phyloP scores from a whole-genome alignment of 2,888 invertebrate genomes.

The Steromphala cineraria region DNA sequence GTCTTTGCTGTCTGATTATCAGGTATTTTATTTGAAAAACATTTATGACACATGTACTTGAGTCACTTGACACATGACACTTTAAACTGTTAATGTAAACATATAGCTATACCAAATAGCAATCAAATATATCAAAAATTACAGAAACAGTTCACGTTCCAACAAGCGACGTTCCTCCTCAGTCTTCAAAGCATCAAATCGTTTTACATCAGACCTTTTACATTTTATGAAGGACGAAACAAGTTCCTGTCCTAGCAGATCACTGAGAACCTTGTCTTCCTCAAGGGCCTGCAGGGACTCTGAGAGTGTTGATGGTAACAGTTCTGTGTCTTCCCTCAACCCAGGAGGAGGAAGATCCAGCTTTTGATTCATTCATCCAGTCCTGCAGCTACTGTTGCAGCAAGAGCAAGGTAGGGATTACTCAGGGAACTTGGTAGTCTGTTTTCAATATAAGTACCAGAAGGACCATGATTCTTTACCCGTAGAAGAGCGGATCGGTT shows the following conservation, averaged over 20 bases:
- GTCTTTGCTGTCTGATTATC: too few relatives aligned
- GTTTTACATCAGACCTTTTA: background rate
- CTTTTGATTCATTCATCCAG: slow-evolving; percentile 33
- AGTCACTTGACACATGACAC: too few relatives aligned
- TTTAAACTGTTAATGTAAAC: too few relatives aligned
- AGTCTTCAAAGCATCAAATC: too few relatives aligned
- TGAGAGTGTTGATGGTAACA: slow-evolving; percentile 25
- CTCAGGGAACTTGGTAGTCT: slow-evolving; percentile 32
- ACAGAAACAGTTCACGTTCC: too few relatives aligned
- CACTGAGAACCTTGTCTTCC: slow-evolving; percentile 6
- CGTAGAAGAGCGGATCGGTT: slow-evolving; percentile 24
- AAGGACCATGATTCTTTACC: slow-evolving; percentile 3
- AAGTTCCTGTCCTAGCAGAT: slow-evolving; percentile 11
- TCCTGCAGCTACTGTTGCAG: slow-evolving; percentile 37
- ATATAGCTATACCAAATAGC: too few relatives aligned
- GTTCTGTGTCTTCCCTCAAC: background rate
- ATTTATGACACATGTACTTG: too few relatives aligned
- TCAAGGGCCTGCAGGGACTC: background rate
- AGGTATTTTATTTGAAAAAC: too few relatives aligned
- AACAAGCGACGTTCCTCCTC: too few relatives aligned
- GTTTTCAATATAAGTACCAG: slow-evolving; percentile 34
- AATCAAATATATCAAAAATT: too few relatives aligned
- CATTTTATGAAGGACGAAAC: slow-evolving; percentile 10
- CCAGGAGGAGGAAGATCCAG: slow-evolving; percentile 22
- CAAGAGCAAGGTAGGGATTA: slow-evolving; percentile 35